Evolutionary conservation across 2,113 vertebrate genomes (phyloP).

Genomic region (Manacus vitellinus): DNA sequence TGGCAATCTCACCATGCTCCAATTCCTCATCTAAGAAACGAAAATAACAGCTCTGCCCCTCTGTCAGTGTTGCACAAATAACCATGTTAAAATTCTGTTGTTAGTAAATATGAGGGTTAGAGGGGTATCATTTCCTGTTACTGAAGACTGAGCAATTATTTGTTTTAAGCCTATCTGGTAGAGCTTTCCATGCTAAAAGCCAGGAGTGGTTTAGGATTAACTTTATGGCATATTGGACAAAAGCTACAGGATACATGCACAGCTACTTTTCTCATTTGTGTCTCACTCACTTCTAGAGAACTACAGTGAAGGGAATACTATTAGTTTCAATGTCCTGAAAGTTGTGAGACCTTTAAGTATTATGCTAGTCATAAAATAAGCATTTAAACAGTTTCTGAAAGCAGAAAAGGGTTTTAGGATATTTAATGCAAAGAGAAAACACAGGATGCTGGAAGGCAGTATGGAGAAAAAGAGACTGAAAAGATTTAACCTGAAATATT

Average conservation of each 20-base stretch:
- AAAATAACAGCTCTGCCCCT: neutral
- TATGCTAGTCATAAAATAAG: conserved; percentile 9
- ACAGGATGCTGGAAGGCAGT: neutral
- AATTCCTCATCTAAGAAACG: neutral
- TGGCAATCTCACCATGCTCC: neutral
- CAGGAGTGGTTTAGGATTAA: neutral
- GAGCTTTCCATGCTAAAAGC: neutral
- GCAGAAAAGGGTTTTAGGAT: conserved; percentile 10
- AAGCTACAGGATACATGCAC: neutral
- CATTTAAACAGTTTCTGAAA: conserved; percentile 31
- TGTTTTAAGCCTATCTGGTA: neutral
- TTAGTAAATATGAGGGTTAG: neutral
- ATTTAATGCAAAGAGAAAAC: conserved; percentile 35
- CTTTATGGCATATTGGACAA: neutral
- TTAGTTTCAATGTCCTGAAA: neutral
- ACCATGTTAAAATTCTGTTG: neutral
- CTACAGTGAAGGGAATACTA: neutral
- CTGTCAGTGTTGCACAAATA: rapidly evolving
- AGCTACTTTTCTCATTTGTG: neutral
- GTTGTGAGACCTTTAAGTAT: neutral
- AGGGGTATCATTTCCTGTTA: neutral
- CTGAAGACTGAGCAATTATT: neutral
- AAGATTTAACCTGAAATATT: conserved; percentile 7
- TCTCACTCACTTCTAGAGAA: neutral
- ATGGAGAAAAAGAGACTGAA: neutral